Evolutionary conservation across 2,797 vertebrate species (phyloP).

Genomic region (Myiotriccus ornatus): DNA sequence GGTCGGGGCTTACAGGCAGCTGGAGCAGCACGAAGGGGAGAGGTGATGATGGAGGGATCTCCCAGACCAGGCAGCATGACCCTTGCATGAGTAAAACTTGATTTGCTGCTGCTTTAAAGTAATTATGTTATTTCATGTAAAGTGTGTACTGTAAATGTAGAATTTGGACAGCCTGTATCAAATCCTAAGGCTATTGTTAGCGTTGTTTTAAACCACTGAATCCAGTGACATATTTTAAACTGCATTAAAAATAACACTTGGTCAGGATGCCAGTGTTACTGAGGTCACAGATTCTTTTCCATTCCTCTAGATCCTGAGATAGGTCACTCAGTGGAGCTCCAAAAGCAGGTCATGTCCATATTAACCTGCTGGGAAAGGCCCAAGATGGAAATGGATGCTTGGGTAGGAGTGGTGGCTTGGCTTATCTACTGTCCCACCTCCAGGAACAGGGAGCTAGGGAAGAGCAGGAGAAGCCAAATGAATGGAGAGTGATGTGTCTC

Average conservation of each 20-base stretch:
- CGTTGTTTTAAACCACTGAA: neutral
- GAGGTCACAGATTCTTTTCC: neutral
- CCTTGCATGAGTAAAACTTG: neutral
- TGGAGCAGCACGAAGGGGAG: neutral
- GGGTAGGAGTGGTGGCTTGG: fast-evolving
- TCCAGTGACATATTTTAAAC: neutral
- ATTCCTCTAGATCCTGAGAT: neutral
- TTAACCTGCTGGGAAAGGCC: neutral
- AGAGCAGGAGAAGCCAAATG: neutral
- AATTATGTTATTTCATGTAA: fast-evolving
- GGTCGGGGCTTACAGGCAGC: neutral
- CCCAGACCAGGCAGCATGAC: fast-evolving
- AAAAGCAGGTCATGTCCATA: fast-evolving
- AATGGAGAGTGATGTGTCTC: neutral
- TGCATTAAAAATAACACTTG: neutral
- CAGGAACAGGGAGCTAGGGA: neutral
- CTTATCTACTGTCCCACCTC: neutral
- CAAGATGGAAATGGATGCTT: neutral
- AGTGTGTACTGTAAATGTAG: neutral
- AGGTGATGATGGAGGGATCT: neutral
- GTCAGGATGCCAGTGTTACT: neutral
- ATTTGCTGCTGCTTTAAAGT: neutral
- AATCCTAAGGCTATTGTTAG: neutral
- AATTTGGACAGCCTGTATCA: neutral
- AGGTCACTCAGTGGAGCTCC: neutral